These are phyloP conservation scores for Limenitis camilla DNA, from an alignment of 2,888 invertebrate species.

Conservation along the genomic window DNA sequence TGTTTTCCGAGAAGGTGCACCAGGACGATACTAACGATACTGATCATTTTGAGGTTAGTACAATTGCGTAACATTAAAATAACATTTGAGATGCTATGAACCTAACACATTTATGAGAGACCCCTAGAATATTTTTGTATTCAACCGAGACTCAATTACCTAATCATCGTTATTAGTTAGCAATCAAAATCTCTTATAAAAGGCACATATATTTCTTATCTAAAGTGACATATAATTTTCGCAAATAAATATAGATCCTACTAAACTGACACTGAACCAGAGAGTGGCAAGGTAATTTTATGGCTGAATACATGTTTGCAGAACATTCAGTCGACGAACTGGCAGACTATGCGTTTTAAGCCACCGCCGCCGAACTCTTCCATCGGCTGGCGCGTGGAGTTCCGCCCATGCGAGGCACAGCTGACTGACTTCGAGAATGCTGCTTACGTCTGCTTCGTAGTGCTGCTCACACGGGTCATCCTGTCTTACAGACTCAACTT, in stretches of 20 bases:
- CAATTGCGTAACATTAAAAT: background rate
- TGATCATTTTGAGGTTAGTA: constrained; percentile 96
- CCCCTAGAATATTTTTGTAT: too few relatives aligned
- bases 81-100: background rate
- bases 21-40: constrained; percentile 95
- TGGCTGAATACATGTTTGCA: constrained; percentile 36
- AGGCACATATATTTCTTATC: too few relatives aligned
- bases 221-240: too few relatives aligned
- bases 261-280: too few relatives aligned
- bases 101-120: too few relatives aligned
- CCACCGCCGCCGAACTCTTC: constrained; percentile 96
- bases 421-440: constrained; percentile 99
- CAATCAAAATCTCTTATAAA: too few relatives aligned
- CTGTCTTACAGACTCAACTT: constrained; percentile 96
- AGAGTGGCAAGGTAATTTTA: too few relatives aligned
- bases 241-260: too few relatives aligned
- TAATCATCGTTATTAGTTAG: too few relatives aligned
- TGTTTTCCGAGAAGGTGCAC: constrained; percentile 95
- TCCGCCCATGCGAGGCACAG: constrained; percentile 98
- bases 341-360: constrained; percentile 99
- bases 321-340: constrained; percentile 99
- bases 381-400: constrained; percentile 99
- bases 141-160: too few relatives aligned
- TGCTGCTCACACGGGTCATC: constrained; percentile 96
- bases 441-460: constrained; percentile 97